A percentile compares a stretch with the other conserved stretches of the same genome.
phyloP scores from a whole-genome alignment of 64 coral and sea anemone species.

The Trachythela sp. region DNA sequence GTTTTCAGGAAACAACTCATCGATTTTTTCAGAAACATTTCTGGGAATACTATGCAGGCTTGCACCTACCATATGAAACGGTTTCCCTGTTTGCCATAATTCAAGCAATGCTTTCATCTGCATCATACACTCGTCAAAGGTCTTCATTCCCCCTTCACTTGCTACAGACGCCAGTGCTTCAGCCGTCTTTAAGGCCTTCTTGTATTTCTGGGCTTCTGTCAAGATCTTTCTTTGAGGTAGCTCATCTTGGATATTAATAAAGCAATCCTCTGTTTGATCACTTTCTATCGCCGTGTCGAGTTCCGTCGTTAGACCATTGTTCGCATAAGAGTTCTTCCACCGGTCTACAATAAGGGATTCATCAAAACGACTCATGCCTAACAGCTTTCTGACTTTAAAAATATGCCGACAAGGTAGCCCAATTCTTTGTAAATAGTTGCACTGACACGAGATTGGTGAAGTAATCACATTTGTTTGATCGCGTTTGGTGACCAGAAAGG shows the following conservation, averaged over 20 bases:
- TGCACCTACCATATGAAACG: background rate
- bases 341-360: background rate
- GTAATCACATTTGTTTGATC: background rate
- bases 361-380: background rate
- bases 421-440: background rate
- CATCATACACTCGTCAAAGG: background rate
- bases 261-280: background rate
- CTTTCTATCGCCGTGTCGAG: background rate
- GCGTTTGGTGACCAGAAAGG: background rate
- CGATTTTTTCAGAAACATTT: background rate
- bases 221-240: background rate
- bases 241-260: conserved; percentile 1
- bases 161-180: background rate
- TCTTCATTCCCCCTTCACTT: conserved; percentile 15
- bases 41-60: background rate
- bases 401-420: background rate
- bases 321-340: background rate
- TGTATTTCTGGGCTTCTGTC: conserved; percentile 9
- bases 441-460: background rate
- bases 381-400: background rate
- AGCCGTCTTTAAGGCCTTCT: conserved; percentile 9
- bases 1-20: background rate
- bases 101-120: background rate
- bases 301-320: background rate
- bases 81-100: background rate